A percentile compares a stretch with the other conserved stretches of the same genome.
These are phyloP conservation scores for Argyrosomus japonicus DNA, from an alignment of 2,113 vertebrate species.

Conservation along the genomic window DNA sequence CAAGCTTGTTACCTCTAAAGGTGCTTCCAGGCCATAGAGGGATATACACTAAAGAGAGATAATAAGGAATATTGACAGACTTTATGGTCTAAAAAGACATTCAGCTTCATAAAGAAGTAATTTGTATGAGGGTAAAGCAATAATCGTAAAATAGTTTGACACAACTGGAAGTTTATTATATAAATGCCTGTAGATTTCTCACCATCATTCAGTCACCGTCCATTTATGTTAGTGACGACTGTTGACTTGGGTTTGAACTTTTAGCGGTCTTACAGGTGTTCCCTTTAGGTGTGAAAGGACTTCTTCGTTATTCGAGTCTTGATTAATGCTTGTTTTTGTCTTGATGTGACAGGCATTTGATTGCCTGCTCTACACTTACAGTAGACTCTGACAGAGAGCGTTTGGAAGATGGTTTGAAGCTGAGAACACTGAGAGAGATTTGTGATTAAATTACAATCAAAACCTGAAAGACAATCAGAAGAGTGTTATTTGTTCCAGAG, in stretches of 20 bases:
- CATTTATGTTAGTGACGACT: background rate
- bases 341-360: conserved; percentile 12
- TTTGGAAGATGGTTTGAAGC: conserved; percentile 7
- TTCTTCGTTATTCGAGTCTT: background rate
- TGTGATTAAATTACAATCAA: background rate
- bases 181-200: background rate
- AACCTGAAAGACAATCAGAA: background rate
- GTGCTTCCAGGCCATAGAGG: background rate
- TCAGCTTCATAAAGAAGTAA: background rate
- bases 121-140: background rate
- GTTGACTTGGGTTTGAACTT: background rate
- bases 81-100: background rate
- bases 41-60: background rate
- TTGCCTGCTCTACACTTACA: conserved; percentile 8
- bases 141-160: background rate
- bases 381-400: background rate
- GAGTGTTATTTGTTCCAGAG: background rate
- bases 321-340: conserved; percentile 7
- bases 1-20: background rate
- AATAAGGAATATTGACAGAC: background rate
- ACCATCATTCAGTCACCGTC: background rate
- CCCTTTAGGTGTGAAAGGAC: background rate
- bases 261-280: background rate
- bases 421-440: background rate
- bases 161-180: background rate